Conservation (phyloP, 2,888 invertebrate genomes). For the Arge pagana region DNA sequence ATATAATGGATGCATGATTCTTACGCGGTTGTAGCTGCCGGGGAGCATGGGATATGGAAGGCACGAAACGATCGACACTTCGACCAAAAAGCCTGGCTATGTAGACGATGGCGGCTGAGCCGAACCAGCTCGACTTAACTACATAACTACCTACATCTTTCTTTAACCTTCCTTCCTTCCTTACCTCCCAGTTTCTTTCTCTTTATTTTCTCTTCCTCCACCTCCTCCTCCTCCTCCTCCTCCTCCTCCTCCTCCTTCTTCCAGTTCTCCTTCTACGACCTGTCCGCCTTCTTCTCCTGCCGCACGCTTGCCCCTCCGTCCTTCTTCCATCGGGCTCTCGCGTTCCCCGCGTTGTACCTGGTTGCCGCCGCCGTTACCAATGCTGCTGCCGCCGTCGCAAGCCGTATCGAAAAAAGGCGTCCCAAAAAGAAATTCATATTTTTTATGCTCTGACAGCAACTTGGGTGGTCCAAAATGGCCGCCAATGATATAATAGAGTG, state of each 20-base stretch:
- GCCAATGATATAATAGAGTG: constrained; percentile 58
- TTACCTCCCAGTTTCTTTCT: constrained; percentile 32
- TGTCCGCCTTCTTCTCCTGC: constrained; percentile 9
- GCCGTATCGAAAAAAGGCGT: constrained; percentile 58
- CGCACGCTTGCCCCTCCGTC: constrained; percentile 10
- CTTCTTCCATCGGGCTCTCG: constrained; percentile 26
- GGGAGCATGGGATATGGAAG: constrained; percentile 9
- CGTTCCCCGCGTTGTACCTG: constrained; percentile 29
- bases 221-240: constrained; percentile 18
- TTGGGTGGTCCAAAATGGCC: constrained; percentile 60
- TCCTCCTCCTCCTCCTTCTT: constrained; percentile 27
- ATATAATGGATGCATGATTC: too few relatives aligned
- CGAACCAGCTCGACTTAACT: constrained; percentile 51
- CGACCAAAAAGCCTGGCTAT: constrained; percentile 32
- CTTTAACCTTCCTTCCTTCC: constrained; percentile 45
- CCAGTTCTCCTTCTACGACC: constrained; percentile 28
- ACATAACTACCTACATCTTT: constrained; percentile 55
- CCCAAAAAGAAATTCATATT: constrained; percentile 59
- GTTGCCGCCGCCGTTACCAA: constrained; percentile 30
- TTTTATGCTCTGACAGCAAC: constrained; percentile 57
- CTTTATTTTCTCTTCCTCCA: constrained; percentile 16
- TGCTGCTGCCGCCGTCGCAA: constrained; percentile 47
- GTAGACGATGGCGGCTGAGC: constrained; percentile 50
- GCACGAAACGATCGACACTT: constrained; percentile 2
- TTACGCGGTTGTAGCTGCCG: too few relatives aligned